These are phyloP conservation scores for Corapipo altera DNA, from an alignment of 2,113 vertebrate genomes.

Conservation along the genomic window DNA sequence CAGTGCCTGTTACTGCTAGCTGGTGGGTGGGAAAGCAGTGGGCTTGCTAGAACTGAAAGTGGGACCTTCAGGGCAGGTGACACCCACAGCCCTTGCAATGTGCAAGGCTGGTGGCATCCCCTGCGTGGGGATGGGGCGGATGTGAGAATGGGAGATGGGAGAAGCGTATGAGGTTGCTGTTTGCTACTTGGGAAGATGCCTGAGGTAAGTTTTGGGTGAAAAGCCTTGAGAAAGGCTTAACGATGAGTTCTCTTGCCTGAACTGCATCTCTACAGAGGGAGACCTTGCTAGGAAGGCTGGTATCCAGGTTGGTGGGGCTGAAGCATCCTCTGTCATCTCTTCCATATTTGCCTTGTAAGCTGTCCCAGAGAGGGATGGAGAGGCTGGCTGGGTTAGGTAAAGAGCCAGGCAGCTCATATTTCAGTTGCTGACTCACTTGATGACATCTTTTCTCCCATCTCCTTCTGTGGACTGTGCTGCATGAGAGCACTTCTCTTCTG, in stretches of 20 bases:
- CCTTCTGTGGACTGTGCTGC: neutral
- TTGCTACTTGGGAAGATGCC: neutral
- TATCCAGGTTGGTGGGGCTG: neutral
- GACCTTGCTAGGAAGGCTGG: neutral
- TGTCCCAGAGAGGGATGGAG: neutral
- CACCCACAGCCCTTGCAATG: neutral
- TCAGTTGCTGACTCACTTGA: neutral
- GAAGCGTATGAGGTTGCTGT: neutral
- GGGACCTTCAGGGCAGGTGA: neutral
- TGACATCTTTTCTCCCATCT: neutral
- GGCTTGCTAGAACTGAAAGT: neutral
- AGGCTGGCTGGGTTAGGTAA: neutral
- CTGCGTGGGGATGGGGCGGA: rapidly evolving
- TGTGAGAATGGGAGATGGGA: rapidly evolving
- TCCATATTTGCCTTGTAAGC: rapidly evolving
- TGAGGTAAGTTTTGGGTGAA: neutral
- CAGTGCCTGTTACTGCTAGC: neutral
- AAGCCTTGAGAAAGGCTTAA: neutral
- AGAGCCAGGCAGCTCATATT: neutral
- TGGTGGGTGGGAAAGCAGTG: neutral
- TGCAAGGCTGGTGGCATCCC: neutral
- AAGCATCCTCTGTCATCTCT: rapidly evolving
- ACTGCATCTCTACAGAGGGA: neutral
- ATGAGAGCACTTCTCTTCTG: neutral
- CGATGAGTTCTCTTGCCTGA: neutral